Evolutionary conservation across 2,113 vertebrate genomes (phyloP).

Genomic region (Agelaius phoeniceus): DNA sequence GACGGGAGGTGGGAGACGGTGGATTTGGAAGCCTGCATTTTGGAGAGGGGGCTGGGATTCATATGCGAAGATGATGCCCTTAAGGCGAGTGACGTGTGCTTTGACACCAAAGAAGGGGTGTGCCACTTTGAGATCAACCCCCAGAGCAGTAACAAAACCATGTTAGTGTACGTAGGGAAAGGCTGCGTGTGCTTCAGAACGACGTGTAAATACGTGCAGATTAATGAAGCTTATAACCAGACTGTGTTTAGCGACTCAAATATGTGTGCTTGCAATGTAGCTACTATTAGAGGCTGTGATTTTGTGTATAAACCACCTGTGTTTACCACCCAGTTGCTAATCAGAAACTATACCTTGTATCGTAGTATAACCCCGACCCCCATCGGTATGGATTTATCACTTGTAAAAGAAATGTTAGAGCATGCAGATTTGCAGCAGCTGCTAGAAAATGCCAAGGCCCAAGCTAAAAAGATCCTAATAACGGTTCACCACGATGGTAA

Average conservation of each 20-base stretch:
- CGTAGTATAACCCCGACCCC: slow-evolving; percentile 43
- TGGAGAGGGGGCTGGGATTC: slow-evolving; percentile 60
- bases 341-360: slow-evolving; percentile 61
- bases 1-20: slow-evolving; percentile 34
- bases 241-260: slow-evolving; percentile 23
- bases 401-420: slow-evolving; percentile 58
- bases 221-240: slow-evolving; percentile 45
- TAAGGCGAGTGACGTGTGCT: slow-evolving; percentile 38
- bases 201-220: neutral
- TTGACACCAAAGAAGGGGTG: slow-evolving; percentile 60
- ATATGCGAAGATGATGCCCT: slow-evolving; percentile 61
- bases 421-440: slow-evolving; percentile 51
- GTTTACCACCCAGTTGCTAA: slow-evolving; percentile 43
- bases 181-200: slow-evolving; percentile 59
- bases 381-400: slow-evolving; percentile 41
- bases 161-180: slow-evolving; percentile 23
- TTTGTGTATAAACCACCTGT: slow-evolving; percentile 28
- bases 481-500: slow-evolving; percentile 32
- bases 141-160: slow-evolving; percentile 14
- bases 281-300: slow-evolving; percentile 57
- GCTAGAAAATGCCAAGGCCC: slow-evolving; percentile 50
- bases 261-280: slow-evolving; percentile 64
- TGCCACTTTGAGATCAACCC: slow-evolving; percentile 64
- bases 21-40: slow-evolving; percentile 64
- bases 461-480: slow-evolving; percentile 57